phyloP scores from a whole-genome alignment of 2,888 invertebrate genomes.

The Leptopilina drosophilae region DNA sequence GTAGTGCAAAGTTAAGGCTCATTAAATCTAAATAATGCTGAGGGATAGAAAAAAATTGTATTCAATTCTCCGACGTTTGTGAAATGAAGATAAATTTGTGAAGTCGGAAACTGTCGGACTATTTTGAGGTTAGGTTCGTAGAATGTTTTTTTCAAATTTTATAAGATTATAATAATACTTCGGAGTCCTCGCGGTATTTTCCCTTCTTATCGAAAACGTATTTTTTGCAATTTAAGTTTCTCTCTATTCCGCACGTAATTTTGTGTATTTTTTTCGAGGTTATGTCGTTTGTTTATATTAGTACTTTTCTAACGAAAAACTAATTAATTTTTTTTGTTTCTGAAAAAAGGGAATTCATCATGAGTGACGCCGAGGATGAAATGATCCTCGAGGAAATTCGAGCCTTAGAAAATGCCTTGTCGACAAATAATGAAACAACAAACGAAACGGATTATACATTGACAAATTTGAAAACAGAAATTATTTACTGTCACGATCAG shows the following conservation, averaged over 20 bases:
- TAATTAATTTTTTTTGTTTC: background rate
- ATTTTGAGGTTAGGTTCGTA: slow-evolving; percentile 19
- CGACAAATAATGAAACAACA: slow-evolving; percentile 42
- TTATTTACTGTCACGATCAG: background rate
- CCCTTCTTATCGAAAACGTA: too few species aligned
- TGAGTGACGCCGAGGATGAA: slow-evolving; percentile 67
- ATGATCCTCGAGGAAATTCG: slow-evolving; percentile 67
- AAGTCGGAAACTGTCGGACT: background rate
- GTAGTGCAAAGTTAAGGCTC: too few species aligned
- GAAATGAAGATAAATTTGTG: background rate
- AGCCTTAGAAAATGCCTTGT: slow-evolving; percentile 64
- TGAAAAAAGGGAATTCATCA: slow-evolving; percentile 41
- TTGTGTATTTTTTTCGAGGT: too few species aligned
- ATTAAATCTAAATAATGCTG: too few species aligned
- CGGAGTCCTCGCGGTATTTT: too few species aligned
- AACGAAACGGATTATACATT: slow-evolving; percentile 26
- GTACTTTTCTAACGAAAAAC: accelerated
- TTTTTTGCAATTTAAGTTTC: too few species aligned
- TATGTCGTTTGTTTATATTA: background rate
- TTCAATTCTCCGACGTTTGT: too few species aligned
- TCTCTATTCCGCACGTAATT: too few species aligned
- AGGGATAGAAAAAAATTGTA: too few species aligned
- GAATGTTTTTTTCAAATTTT: too few species aligned
- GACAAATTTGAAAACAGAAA: slow-evolving; percentile 38
- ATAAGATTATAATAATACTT: too few species aligned